A percentile compares a stretch with the other conserved stretches of the same genome.
phyloP scores from a whole-genome alignment of 2,888 invertebrate genomes.

The Tridacna gigas region DNA sequence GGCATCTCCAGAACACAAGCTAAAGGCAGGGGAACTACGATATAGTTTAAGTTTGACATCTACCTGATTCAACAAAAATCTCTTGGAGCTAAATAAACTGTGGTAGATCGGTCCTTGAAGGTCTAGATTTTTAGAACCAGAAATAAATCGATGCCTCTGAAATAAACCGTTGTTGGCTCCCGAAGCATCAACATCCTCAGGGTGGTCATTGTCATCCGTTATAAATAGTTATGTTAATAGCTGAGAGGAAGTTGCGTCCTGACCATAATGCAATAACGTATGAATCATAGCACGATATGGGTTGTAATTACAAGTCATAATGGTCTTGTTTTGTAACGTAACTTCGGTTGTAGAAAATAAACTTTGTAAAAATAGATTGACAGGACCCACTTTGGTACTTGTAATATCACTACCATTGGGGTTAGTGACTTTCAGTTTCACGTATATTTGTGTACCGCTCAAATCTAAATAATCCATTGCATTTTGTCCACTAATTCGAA shows the following conservation, averaged over 20 bases:
- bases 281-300: constrained; percentile 51
- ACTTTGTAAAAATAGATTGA: constrained; percentile 54
- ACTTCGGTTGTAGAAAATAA: constrained; percentile 44
- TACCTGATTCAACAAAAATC: constrained; percentile 59
- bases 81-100: constrained; percentile 44
- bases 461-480: constrained; percentile 52
- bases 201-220: constrained; percentile 36
- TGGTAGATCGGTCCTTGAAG: constrained; percentile 55
- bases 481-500: constrained; percentile 58
- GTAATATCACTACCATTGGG: constrained; percentile 34
- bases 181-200: constrained; percentile 28
- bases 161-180: constrained; percentile 44
- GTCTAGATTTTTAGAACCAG: constrained; percentile 39
- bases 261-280: constrained; percentile 36
- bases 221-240: constrained; percentile 28
- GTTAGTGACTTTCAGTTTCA: constrained; percentile 31
- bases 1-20: constrained; percentile 49
- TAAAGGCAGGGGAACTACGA: constrained; percentile 56
- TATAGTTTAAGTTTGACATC: constrained; percentile 58
- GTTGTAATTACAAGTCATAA: constrained; percentile 49
- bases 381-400: constrained; percentile 50
- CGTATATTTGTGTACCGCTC: constrained; percentile 34
- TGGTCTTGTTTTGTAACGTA: constrained; percentile 34
- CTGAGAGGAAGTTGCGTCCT: constrained; percentile 27
- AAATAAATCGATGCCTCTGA: constrained; percentile 24